Percentiles rank a stretch among this genome's conserved stretches.
phyloP scores from a whole-genome alignment of 2,888 invertebrate genomes.

The Abscondita cerata region DNA sequence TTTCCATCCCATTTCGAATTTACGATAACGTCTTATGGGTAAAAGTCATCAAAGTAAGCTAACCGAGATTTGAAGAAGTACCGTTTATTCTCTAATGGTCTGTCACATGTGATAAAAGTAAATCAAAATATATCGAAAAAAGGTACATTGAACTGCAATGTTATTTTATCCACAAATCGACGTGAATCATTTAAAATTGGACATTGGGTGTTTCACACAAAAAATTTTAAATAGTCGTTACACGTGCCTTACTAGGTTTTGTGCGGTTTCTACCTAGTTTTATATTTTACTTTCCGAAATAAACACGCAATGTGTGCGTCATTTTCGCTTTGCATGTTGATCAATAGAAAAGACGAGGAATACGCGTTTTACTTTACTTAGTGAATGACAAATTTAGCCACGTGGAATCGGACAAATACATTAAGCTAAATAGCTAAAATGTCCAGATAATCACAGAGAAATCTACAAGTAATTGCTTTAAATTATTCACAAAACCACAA shows the following conservation, averaged over 20 bases:
- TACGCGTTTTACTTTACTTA: conserved; percentile 22
- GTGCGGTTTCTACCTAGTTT: conserved; percentile 30
- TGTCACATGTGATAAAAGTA: conserved; percentile 47
- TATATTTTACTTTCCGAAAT: conserved; percentile 32
- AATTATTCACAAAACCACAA: conserved; percentile 28
- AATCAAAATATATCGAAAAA: conserved; percentile 48
- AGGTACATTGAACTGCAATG: conserved; percentile 32
- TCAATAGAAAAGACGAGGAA: conserved; percentile 39
- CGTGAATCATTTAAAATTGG: conserved; percentile 29
- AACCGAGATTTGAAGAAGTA: conserved; percentile 40
- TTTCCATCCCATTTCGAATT: conserved; percentile 35
- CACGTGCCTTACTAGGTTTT: conserved; percentile 35
- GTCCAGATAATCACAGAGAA: conserved; percentile 22
- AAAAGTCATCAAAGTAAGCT: conserved; percentile 31
- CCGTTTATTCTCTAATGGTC: conserved; percentile 48
- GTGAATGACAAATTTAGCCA: conserved; percentile 24
- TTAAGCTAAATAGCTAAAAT: conserved; percentile 26
- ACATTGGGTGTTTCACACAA: conserved; percentile 30
- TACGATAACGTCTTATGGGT: conserved; percentile 27
- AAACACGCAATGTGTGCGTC: conserved; percentile 50
- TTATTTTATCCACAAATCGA: conserved; percentile 19
- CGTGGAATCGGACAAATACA: conserved; percentile 30
- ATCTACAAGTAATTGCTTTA: conserved; percentile 26
- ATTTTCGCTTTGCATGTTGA: conserved; percentile 46
- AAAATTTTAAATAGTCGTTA: conserved; percentile 30